Evolutionary conservation across 2,113 vertebrate genomes (phyloP).

Genomic region (Machaerirhynchus nigripectus): DNA sequence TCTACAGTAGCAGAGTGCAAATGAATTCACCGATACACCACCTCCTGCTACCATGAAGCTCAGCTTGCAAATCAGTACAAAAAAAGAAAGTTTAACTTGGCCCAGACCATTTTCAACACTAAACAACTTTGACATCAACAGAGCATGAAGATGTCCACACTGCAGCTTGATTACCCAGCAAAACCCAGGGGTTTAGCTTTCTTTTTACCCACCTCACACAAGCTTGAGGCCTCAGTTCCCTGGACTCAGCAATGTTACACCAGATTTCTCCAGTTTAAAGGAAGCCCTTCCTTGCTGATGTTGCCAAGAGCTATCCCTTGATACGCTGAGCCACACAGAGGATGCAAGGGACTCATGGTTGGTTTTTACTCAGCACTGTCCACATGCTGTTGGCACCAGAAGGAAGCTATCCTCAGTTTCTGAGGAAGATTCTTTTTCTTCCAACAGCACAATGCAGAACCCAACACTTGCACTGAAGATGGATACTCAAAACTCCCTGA

Average conservation of each 20-base stretch:
- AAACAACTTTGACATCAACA: not conserved
- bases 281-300: not conserved
- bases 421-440: not conserved
- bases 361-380: not conserved
- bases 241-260: not conserved
- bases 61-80: not conserved
- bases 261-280: not conserved
- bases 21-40: not conserved
- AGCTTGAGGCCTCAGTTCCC: not conserved
- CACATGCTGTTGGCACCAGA: not conserved
- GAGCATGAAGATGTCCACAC: not conserved
- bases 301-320: not conserved
- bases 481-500: not conserved
- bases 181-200: not conserved
- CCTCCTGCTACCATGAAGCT: not conserved
- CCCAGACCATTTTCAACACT: not conserved
- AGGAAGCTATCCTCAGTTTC: not conserved
- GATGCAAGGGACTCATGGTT: accelerated
- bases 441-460: not conserved
- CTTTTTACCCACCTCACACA: not conserved
- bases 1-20: not conserved
- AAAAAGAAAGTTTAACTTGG: not conserved
- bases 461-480: not conserved
- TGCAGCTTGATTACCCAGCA: not conserved
- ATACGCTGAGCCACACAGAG: not conserved